Evolutionary conservation across 2,797 vertebrate genomes (phyloP), one percentile per base, ranked within the genome.

Genomic region (Oreonectes daqikongensis): DNA sequence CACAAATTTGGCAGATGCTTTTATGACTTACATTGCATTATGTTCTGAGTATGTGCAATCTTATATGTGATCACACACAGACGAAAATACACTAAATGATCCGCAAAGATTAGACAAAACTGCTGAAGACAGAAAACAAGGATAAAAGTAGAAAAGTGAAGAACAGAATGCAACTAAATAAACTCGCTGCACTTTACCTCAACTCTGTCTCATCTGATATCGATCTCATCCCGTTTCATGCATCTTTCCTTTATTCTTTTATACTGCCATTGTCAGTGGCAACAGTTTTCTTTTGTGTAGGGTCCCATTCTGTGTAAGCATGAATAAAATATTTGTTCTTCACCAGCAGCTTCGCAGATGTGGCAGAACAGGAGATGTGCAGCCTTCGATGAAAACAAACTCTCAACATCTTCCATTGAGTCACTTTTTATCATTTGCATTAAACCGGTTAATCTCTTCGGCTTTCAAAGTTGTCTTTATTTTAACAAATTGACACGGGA

Each of bases 241-340:
- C 11, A 18, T 32, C 59, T 65, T 44, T 52, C 63, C 28, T 9
- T 18, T 57, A 55, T 6, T 71, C 26, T 64, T 59, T 35, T 59
- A 38, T 46, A 53, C 17, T 59, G 48, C 18, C 68, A 57, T 44
- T 66, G 75, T 53, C 35, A 17, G 35, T 70, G 50, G 20, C 76
- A 72, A 40, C 9, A 15, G 7, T 70, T 30, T 72, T 66, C 48
- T 55, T 30, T 30, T 30, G 17, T 30, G 42, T 24, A 30, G 44
- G 32, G 12, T 63, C 48, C 46, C 40, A 18, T 52, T 57, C 28
- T 72, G 52, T 48, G 50, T 24, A 57, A 38, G 26, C 15, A 63
- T 73, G 57, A 73, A 79, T 60, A 38, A 50, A 60, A 52, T 57
- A 65, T 60, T 2, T 18, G 5, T 28, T 61, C 44, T 18, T 66